Evolutionary conservation across 2,888 invertebrate genomes (phyloP), one percentile per base, ranked within the genome.

Genomic region (Ichneumoninae sp.): DNA sequence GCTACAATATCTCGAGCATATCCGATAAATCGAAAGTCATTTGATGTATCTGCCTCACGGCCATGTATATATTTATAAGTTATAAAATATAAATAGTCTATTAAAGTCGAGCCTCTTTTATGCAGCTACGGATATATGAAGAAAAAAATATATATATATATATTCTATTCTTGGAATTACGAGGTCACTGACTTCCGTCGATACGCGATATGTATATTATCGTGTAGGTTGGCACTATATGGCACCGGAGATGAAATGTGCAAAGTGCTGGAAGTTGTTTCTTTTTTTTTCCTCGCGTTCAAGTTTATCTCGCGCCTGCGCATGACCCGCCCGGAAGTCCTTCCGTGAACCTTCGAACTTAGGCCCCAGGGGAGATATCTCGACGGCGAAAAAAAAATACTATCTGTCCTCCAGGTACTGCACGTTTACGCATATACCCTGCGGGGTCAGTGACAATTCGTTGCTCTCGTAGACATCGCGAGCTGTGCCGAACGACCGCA

Each of bases 361-460:
- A 16, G 47, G 33, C 54, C 33, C 10, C 63, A 65, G 63, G 75
- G 68, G 57, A 71, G 63, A n/a, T n/a, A n/a, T n/a, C 16, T 63
- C 63, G 63, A n/a, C 6, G 33, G 33, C 0, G 74, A 68, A 79
- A 74, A 75, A 75, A 78, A 85, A 74, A 76, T 40, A 33, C 83
- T 88, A 86, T 69, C 82, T 80, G 73, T 88, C 81, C 80, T 87
- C 86, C 52, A 85, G 87, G 70, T 87, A 86, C 81, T 83, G 89
- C 71, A 86, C 88, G 85, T 90, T 90, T 84, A 90, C 85, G 87
- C 88, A 89, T 82, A 89, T 85, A 22, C 85, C 85, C 63, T 69
- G 83, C 3, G 88, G 87, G 30, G 63, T 74, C 33, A 84, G 36
- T 2, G 87, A 87, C 44, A 88, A 77, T 80, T 86, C 86, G 79